phyloP scores from a whole-genome alignment of 2,113 vertebrate species.

The Cariama cristata region DNA sequence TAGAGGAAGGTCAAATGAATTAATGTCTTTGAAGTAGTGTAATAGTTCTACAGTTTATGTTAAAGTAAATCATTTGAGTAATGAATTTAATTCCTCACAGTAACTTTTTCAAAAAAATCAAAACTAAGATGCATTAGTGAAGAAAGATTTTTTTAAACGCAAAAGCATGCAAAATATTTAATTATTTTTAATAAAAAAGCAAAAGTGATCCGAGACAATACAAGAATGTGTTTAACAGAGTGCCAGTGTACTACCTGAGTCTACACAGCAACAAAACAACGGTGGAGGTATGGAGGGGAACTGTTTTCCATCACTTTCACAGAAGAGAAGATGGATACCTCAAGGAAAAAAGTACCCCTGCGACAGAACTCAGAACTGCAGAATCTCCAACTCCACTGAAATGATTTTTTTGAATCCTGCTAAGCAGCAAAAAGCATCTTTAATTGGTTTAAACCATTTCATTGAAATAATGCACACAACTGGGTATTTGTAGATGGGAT shows the following conservation, averaged over 20 bases:
- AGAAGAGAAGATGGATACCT: neutral
- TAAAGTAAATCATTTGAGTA: slow-evolving; percentile 32
- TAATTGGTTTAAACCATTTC: neutral
- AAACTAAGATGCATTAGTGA: neutral
- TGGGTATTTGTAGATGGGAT: neutral
- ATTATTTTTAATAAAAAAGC: neutral
- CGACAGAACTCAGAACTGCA: neutral
- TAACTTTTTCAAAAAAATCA: neutral
- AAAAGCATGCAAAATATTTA: neutral
- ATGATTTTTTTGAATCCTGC: neutral
- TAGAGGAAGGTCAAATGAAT: slow-evolving; percentile 52
- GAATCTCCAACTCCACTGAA: neutral
- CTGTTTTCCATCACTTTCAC: neutral
- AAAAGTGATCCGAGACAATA: neutral
- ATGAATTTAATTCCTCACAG: slow-evolving; percentile 7
- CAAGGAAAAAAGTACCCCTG: neutral
- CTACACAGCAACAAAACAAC: neutral
- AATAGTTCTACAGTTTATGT: neutral
- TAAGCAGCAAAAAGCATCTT: neutral
- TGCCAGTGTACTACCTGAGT: neutral
- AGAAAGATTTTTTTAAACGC: neutral
- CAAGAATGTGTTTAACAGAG: neutral
- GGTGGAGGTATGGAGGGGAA: neutral
- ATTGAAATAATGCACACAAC: neutral
- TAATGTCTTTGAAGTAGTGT: slow-evolving; percentile 30